Conservation (phyloP, 2,113 vertebrate species). For the Tachycineta bicolor region DNA sequence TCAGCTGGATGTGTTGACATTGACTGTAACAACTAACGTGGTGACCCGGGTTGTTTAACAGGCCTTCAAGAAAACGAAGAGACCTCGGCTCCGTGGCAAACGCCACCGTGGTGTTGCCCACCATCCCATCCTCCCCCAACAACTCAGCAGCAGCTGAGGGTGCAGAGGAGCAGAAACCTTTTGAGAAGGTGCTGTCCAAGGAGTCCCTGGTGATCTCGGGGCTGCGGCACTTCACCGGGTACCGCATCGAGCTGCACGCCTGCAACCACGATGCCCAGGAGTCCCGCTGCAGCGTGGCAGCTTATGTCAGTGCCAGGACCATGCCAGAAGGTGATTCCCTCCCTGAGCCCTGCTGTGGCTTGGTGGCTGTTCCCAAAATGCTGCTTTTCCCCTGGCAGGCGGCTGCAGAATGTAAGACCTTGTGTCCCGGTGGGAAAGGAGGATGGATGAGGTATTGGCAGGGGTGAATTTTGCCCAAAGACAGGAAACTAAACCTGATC, state of each 20-base stretch:
- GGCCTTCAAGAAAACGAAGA: constrained; percentile 84
- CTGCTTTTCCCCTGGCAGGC: not conserved
- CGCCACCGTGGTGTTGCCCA: constrained; percentile 69
- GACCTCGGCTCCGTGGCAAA: constrained; percentile 83
- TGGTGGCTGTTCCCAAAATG: not conserved
- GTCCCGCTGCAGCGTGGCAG: constrained; percentile 85
- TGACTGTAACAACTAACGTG: fast-evolving
- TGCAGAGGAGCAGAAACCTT: constrained; percentile 75
- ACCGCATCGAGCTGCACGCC: constrained; percentile 95
- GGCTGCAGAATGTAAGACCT: fast-evolving
- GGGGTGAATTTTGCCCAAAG: not conserved
- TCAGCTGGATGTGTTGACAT: not conserved
- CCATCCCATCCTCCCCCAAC: constrained; percentile 52
- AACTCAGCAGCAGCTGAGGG: constrained; percentile 48
- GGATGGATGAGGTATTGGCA: not conserved
- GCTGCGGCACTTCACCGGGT: constrained; percentile 93
- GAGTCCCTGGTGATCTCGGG: constrained; percentile 91
- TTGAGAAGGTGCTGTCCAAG: constrained; percentile 82
- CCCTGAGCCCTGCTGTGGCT: not conserved
- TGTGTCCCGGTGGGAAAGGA: not conserved
- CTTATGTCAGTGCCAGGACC: constrained; percentile 91
- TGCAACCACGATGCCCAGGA: constrained; percentile 86
- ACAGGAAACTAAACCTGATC: not conserved
- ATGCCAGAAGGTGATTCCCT: constrained; percentile 88
- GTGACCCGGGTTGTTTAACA: not conserved